These are phyloP conservation scores for Lepeophtheirus nordmannii DNA, from an alignment of 2,888 invertebrate genomes.

Conservation along the genomic window DNA sequence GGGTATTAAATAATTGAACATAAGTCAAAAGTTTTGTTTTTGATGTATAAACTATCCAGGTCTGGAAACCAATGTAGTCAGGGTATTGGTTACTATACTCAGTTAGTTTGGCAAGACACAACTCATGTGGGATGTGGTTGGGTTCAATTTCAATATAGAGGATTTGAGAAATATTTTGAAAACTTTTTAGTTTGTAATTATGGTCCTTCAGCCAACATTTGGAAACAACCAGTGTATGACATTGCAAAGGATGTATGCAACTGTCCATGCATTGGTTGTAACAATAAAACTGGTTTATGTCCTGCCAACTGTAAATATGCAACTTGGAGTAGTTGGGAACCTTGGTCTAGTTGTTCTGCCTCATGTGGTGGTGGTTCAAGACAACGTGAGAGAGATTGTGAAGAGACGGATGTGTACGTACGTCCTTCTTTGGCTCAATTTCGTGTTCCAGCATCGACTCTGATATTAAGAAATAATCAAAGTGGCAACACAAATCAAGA, in stretches of 20 bases:
- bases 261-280: slow-evolving; percentile 20
- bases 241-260: slow-evolving; percentile 17
- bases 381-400: slow-evolving; percentile 12
- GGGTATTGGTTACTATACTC: slow-evolving; percentile 22
- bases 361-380: slow-evolving; percentile 13
- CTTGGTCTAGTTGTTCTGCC: slow-evolving; percentile 12
- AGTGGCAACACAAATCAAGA: neutral
- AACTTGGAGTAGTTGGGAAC: slow-evolving; percentile 12
- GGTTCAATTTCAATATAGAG: slow-evolving; percentile 21
- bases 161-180: slow-evolving; percentile 18
- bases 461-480: neutral
- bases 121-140: slow-evolving; percentile 24
- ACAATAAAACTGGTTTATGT: slow-evolving; percentile 19
- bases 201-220: slow-evolving; percentile 23
- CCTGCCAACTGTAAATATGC: slow-evolving; percentile 19
- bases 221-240: slow-evolving; percentile 23
- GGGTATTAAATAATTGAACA: neutral
- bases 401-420: neutral
- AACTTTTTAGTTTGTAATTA: slow-evolving; percentile 23
- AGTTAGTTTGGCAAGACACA: slow-evolving; percentile 22
- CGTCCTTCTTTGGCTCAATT: neutral
- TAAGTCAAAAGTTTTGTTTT: neutral
- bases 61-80: slow-evolving; percentile 23
- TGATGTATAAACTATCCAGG: neutral
- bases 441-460: neutral